Evolutionary conservation across 1,140 invertebrate species (phyloP), one percentile per base, ranked within the genome.

Genomic region (Brachionus plicatilis): DNA sequence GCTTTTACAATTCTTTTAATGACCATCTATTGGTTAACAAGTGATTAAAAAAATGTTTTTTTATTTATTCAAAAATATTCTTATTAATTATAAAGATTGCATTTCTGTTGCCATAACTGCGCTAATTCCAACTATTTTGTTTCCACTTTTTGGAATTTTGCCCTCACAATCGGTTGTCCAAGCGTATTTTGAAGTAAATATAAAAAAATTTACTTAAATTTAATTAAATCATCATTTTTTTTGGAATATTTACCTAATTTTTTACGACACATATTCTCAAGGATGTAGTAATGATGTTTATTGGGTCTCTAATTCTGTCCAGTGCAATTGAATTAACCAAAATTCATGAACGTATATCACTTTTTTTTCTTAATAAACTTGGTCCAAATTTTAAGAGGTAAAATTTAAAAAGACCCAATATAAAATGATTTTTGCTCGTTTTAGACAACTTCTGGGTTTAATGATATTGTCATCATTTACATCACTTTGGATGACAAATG

Each of bases 261-360:
- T 68, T 68, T 5, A 45, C 12, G 43, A 45, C 43, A 45, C 27
- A 29, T 68, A 27, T 68, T n/a, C 9, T 47, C 47, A 76, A 91
- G 90, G 94, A 95, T 86, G 94, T 94, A 0, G 94, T 94, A 86
- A 94, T 95, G 91, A 93, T 96, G 91, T 96, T 92, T 86, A 85
- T 92, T 17, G 91, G 91, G 8, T 90, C 91, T 29, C 11, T 80
- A 9, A 43, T 65, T 24, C 14, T 56, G 4, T 20, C 50, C n/a
- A 60, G n/a, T 41, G 76, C 50, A 17, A 37, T 56, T 24, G 24
- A 60, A 60, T 41, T 37, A 9, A 45, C 56, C 8, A 43, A 66
- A 43, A 24, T 82, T 47, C 79, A 82, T 65, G 33, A 66, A 65
- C 33, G 2, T 11, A 11, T 82, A 0, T 50, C 76, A 9, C 33